Percentiles rank a stretch among this genome's conserved stretches.
Evolutionary conservation across 2,888 invertebrate genomes (phyloP).

Genomic region (Lepas anatifera): DNA sequence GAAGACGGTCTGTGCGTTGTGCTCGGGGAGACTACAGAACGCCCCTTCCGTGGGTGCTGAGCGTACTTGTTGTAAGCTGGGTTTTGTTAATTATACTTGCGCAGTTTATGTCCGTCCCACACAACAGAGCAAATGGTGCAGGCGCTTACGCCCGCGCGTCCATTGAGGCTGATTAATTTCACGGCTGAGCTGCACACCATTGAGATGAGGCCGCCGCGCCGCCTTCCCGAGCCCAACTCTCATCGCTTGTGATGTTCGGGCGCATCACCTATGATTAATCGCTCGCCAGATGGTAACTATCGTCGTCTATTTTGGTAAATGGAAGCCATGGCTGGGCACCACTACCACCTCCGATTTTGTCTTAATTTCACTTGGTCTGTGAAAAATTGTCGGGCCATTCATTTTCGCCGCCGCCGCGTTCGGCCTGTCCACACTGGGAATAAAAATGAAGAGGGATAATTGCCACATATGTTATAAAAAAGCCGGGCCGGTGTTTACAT

Average conservation of each 20-base stretch:
- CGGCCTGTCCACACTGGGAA: neutral
- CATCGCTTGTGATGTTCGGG: neutral
- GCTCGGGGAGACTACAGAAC: too few relatives aligned
- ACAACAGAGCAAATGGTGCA: neutral
- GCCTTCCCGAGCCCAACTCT: neutral
- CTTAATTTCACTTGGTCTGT: constrained; percentile 1
- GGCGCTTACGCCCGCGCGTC: neutral
- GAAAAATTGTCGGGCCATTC: neutral
- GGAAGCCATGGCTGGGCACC: too few relatives aligned
- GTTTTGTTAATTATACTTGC: neutral
- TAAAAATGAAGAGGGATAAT: constrained; percentile 13
- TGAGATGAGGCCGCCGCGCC: too few relatives aligned
- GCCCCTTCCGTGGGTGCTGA: too few relatives aligned
- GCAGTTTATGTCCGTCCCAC: neutral
- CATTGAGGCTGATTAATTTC: constrained; percentile 1
- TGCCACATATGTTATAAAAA: constrained; percentile 12
- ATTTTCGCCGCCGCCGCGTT: neutral
- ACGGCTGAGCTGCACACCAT: neutral
- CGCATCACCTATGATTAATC: neutral
- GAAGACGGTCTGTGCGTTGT: too few relatives aligned
- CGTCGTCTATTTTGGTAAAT: too few relatives aligned
- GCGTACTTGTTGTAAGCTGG: neutral
- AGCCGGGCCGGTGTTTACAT: neutral
- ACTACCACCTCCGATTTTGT: too few relatives aligned
- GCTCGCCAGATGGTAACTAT: neutral